These are phyloP conservation scores for Gastracanthus pulcherrimus DNA, from an alignment of 2,888 invertebrate species.

Conservation along the genomic window DNA sequence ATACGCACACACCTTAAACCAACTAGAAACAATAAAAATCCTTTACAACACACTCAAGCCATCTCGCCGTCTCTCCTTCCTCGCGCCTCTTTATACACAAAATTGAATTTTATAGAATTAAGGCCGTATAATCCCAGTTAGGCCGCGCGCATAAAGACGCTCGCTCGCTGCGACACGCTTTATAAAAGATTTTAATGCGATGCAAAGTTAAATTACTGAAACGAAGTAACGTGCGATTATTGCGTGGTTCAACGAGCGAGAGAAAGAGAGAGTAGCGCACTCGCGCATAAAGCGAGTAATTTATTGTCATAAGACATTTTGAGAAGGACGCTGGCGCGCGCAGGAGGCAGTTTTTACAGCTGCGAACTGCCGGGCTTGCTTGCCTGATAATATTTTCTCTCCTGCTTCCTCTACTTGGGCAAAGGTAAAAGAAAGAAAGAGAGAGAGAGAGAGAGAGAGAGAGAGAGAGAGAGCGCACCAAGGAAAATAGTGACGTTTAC, in stretches of 20 bases:
- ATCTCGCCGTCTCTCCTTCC: not conserved
- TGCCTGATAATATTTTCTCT: too few species aligned
- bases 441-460: too few species aligned
- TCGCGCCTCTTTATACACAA: not conserved
- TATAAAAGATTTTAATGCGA: slow-evolving; percentile 34
- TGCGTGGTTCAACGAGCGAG: not conserved
- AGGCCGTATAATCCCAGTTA: not conserved
- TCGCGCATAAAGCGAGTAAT: slow-evolving; percentile 38
- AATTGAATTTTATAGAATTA: slow-evolving; percentile 37
- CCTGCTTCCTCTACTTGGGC: too few species aligned
- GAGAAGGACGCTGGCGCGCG: not conserved
- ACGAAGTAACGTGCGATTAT: slow-evolving; percentile 41
- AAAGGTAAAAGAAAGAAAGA: too few species aligned
- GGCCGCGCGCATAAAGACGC: not conserved
- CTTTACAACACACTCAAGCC: slow-evolving; percentile 11
- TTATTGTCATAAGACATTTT: slow-evolving; percentile 46
- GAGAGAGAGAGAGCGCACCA: not conserved
- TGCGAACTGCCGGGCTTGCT: slow-evolving; percentile 30
- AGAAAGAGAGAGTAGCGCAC: not conserved
- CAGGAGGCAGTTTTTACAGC: slow-evolving; percentile 42
- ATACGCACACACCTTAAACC: not conserved
- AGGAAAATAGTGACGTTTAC: slow-evolving; percentile 55
- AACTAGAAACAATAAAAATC: not conserved
- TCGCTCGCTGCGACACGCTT: not conserved
- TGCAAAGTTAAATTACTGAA: slow-evolving; percentile 46